Evolutionary conservation across 2,888 invertebrate genomes (phyloP), one percentile per base, ranked within the genome.

Genomic region (Teinopalpus imperialis): DNA sequence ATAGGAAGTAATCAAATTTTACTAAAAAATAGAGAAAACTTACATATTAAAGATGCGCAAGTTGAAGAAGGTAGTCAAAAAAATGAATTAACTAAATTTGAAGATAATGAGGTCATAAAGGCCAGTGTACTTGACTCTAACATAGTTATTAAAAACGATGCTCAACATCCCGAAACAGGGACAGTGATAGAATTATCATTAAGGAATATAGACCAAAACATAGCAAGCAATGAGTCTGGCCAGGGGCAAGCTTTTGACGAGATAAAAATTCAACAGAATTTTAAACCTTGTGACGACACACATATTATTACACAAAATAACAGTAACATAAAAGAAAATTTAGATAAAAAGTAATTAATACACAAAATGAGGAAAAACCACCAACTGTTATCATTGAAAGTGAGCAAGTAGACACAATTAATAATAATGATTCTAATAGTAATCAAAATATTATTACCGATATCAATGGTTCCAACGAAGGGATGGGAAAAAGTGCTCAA

Each of bases 21-120:
- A n/a, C n/a, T n/a, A n/a, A n/a, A n/a, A n/a, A 36, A 37, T 18
- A 16, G 13, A 1, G 20, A 13, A 20, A 5, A 27, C 6, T 27
- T 12, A 2, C 1, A 26, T 26, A 9, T 9, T 1, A 8, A 9
- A 3, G 4, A 26, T 1, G 10, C 3, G 8, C 3, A 26, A 9
- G 4, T 1, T 3, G 26, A 9, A 9, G 9, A 26, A 8, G 3
- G 26, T 5, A 26, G 10, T 26, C 26, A 1, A 9, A 7, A 27
- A 6, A 27, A 6, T 12, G 1, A 12, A 5, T 12, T 6, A 12
- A 12, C 7, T 5, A 12, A 1, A 6, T 12, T 6, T 12, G 3
- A 27, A 20, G 20, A 34, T 29, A 47, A 1, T 18, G 46, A 29
- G 10, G 40, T 29, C n/a, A n/a, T n/a, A n/a, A n/a, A n/a, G n/a